A percentile compares a stretch with the other conserved stretches of the same genome.
These are phyloP conservation scores for Vanessa atalanta DNA, from an alignment of 1,140 invertebrate species.

Conservation along the genomic window DNA sequence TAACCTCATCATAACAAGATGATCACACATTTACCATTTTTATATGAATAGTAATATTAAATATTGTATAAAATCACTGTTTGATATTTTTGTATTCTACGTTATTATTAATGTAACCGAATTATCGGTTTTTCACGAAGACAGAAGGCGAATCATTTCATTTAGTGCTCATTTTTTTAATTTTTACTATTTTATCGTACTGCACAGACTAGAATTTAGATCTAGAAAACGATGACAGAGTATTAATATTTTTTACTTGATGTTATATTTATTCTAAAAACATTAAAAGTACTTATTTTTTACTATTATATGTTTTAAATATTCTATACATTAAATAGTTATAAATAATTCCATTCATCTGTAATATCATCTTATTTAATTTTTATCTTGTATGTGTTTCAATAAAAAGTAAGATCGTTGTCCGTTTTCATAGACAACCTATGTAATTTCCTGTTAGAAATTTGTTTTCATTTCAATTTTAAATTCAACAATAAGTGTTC, in stretches of 20 bases:
- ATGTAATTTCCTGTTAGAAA: slow-evolving; percentile 29
- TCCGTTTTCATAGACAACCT: slow-evolving; percentile 30
- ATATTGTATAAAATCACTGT: slow-evolving; percentile 1
- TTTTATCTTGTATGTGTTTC: too few species aligned
- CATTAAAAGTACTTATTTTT: too few species aligned
- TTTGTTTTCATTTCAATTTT: slow-evolving; percentile 18
- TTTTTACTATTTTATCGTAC: neutral
- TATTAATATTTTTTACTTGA: neutral
- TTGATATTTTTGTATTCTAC: neutral
- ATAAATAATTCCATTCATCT: too few species aligned
- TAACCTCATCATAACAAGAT: slow-evolving; percentile 56
- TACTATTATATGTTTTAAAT: too few species aligned
- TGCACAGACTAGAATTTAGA: neutral
- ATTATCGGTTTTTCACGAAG: slow-evolving; percentile 29
- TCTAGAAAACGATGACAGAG: neutral
- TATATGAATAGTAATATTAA: slow-evolving; percentile 11
- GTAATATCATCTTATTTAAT: too few species aligned
- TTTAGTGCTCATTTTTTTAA: slow-evolving; percentile 25
- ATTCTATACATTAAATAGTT: too few species aligned
- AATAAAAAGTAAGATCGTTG: neutral
- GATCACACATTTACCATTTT: slow-evolving; percentile 41
- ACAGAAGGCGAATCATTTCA: slow-evolving; percentile 7
- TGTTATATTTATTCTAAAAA: too few species aligned
- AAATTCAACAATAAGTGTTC: slow-evolving; percentile 9
- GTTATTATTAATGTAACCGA: slow-evolving; percentile 24